Evolutionary conservation across 2,888 invertebrate genomes (phyloP), one percentile per base, ranked within the genome.

Genomic region (Druceiella hillmani): DNA sequence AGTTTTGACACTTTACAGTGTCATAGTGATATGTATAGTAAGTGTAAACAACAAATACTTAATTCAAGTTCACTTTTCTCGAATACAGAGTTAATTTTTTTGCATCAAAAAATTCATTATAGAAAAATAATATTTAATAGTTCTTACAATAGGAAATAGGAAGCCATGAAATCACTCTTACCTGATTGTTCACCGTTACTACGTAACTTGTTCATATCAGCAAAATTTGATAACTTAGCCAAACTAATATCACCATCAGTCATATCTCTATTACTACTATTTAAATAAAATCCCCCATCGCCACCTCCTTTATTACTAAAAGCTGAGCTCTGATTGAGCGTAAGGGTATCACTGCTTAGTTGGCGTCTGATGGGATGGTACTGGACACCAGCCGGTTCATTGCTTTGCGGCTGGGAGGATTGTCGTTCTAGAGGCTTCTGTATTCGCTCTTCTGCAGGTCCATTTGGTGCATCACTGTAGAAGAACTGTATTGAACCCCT

Each of bases 401-500:
- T 52, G 3, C 56, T 54, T 27, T 48, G 31, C n/a, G 15, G 52
- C 6, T 59, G 57, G n/a, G n/a, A n/a, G n/a, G n/a, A n/a, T n/a
- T n/a, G n/a, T 35, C 44, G 74, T 47, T 65, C 74, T 54, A 66
- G 66, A 44, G 71, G 73, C 41, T 71, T 72, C 33, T 30, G 11
- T 10, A 17, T 12, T 45, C 76, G 49, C 13, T 70, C 68, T 38
- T 65, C 68, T 38, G 52, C 54, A 3, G 54, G 47, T 22, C 67
- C 68, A 52, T 69, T 68, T 38, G 62, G 63, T 48, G 51, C 62
- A 48, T 77, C 78, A 28, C 73, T 81, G 58, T 82, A 82, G 54
- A 81, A 78, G 51, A 83, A 62, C 55, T 81, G 79, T 43, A 83
- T 66, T 13, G 82, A 79, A 46, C 83, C 81, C 45, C 80, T 72